Percentiles rank a stretch among this genome's conserved stretches.
phyloP scores from a whole-genome alignment of 2,888 invertebrate genomes.

The Microplitis deprimator region DNA sequence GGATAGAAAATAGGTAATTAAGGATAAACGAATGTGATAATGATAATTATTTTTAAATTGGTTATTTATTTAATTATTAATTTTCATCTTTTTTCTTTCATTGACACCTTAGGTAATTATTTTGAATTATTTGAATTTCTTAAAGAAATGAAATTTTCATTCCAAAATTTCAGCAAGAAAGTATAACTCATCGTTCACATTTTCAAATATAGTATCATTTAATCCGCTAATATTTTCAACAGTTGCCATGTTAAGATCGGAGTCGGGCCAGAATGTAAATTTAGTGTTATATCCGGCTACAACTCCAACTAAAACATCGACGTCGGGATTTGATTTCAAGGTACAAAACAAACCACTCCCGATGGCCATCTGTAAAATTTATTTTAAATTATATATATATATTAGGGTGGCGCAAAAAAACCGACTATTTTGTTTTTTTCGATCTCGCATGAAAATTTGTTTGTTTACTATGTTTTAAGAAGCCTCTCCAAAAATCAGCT shows the following conservation, averaged over 20 bases:
- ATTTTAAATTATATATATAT: too few relatives aligned
- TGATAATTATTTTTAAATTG: neutral
- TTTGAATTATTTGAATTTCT: too few relatives aligned
- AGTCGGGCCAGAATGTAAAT: neutral
- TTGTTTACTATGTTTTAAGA: too few relatives aligned
- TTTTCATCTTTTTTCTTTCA: neutral
- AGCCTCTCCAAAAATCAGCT: too few relatives aligned
- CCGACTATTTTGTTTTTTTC: too few relatives aligned
- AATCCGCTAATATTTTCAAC: neutral
- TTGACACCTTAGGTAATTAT: too few relatives aligned
- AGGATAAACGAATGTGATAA: neutral
- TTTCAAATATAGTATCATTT: too few relatives aligned
- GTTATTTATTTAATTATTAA: neutral
- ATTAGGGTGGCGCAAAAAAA: too few relatives aligned
- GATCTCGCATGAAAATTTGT: too few relatives aligned
- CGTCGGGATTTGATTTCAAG: neutral
- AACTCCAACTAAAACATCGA: neutral
- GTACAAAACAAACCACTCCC: neutral
- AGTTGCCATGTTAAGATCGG: neutral
- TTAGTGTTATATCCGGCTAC: neutral
- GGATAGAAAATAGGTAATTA: neutral
- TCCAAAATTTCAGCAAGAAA: too few relatives aligned
- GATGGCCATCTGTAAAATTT: neutral
- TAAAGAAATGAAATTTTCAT: too few relatives aligned
- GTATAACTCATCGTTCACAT: too few relatives aligned